Conservation (phyloP, 2,888 invertebrate species). For the Brachypterus glaber region DNA sequence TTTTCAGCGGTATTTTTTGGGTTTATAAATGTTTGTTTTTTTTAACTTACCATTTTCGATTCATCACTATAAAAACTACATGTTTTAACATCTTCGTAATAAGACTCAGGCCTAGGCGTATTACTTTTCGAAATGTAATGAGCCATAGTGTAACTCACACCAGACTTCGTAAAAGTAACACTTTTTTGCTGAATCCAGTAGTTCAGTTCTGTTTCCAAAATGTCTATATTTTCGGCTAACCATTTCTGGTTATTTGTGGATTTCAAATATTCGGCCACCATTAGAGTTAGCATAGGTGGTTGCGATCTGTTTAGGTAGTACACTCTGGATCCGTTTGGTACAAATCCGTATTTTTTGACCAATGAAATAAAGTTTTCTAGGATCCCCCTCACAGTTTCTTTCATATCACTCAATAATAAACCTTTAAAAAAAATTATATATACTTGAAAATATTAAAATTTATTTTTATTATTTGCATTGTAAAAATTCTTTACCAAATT, state of each 20-base stretch:
- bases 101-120: slow-evolving; percentile 66
- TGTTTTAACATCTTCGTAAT: slow-evolving; percentile 52
- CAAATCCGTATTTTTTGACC: slow-evolving; percentile 55
- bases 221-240: slow-evolving; percentile 47
- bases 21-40: too few relatives aligned
- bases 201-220: slow-evolving; percentile 53
- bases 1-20: too few relatives aligned
- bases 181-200: slow-evolving; percentile 56
- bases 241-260: slow-evolving; percentile 58
- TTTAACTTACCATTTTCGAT: slow-evolving; percentile 21
- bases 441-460: too few relatives aligned
- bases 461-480: too few relatives aligned
- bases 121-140: slow-evolving; percentile 51
- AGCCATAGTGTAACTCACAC: slow-evolving; percentile 45
- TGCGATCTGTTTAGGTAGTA: slow-evolving; percentile 67
- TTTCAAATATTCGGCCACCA: slow-evolving; percentile 60
- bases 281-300: slow-evolving; percentile 60
- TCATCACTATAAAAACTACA: slow-evolving; percentile 31
- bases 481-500: too few relatives aligned
- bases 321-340: slow-evolving; percentile 76
- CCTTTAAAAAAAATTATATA: too few relatives aligned
- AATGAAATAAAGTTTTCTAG: slow-evolving; percentile 65
- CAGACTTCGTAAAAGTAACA: slow-evolving; percentile 44
- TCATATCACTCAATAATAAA: slow-evolving; percentile 67
- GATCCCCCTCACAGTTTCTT: slow-evolving; percentile 61